These are phyloP conservation scores for Anoura caudifer DNA, from an alignment of 2,113 vertebrate genomes.

Conservation along the genomic window DNA sequence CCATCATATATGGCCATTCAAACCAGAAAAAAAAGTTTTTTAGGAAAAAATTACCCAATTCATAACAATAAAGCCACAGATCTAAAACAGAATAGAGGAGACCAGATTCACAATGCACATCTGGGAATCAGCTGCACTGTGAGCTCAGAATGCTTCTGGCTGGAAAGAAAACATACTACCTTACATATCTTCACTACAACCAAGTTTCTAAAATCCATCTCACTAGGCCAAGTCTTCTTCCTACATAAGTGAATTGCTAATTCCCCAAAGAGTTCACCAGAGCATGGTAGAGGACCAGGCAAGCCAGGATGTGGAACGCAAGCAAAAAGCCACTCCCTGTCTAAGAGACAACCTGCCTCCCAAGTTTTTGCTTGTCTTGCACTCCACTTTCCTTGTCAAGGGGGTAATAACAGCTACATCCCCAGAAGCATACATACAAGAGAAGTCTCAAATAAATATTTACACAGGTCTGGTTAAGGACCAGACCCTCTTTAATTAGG, in stretches of 20 bases:
- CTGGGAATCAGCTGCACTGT: fast-evolving
- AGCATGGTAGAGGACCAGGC: neutral
- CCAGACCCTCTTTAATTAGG: constrained; percentile 44
- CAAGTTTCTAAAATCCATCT: neutral
- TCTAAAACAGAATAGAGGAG: neutral
- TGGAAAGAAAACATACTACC: too few species aligned
- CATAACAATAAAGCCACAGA: neutral
- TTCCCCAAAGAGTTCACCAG: neutral
- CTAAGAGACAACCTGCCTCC: neutral
- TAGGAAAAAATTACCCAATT: neutral
- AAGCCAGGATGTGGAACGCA: neutral
- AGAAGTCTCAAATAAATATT: constrained; percentile 69
- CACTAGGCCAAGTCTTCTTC: neutral
- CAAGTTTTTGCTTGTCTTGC: neutral
- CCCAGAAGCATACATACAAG: constrained; percentile 26
- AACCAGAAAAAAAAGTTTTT: neutral
- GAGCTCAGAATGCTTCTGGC: neutral
- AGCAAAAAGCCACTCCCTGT: neutral
- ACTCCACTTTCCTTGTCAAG: constrained; percentile 17
- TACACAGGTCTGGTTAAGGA: constrained; percentile 48
- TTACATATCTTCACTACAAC: neutral
- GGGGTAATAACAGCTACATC: neutral
- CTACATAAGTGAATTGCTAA: neutral
- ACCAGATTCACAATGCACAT: neutral
- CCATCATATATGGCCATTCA: neutral